Conservation (phyloP, 1,140 invertebrate species). For the Colletes gigas region DNA sequence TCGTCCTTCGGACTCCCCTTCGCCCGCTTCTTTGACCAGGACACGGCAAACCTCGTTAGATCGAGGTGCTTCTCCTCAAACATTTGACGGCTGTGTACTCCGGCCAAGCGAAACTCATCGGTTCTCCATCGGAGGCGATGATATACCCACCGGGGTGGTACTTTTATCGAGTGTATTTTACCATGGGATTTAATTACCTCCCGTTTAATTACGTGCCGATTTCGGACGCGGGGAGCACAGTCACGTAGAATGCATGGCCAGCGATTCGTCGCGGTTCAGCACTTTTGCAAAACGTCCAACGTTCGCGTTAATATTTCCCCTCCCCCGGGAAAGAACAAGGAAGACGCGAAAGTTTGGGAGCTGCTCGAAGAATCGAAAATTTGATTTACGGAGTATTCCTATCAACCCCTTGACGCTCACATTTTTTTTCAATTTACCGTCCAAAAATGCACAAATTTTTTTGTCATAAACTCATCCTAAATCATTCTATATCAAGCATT, state of each 20-base stretch:
- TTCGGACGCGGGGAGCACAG: not conserved
- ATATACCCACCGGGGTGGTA: too few species aligned
- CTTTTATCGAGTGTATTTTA: not conserved
- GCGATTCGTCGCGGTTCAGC: not conserved
- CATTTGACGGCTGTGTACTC: not conserved
- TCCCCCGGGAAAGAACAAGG: not conserved
- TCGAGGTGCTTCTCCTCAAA: slow-evolving; percentile 12
- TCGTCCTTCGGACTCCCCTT: slow-evolving; percentile 13
- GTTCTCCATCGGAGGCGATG: not conserved
- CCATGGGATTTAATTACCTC: slow-evolving; percentile 9
- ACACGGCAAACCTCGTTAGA: not conserved
- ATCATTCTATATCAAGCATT: too few species aligned
- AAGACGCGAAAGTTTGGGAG: too few species aligned
- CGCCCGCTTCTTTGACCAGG: slow-evolving; percentile 7
- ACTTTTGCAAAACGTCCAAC: not conserved
- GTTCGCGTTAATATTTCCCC: not conserved
- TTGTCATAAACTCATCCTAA: too few species aligned
- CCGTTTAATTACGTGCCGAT: not conserved
- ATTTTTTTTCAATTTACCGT: too few species aligned
- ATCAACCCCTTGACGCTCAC: too few species aligned
- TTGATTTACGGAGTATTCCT: not conserved
- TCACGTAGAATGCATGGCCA: not conserved
- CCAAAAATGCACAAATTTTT: too few species aligned
- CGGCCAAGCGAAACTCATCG: not conserved
- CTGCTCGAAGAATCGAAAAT: too few species aligned